Percentiles rank a stretch among this genome's conserved stretches.
phyloP scores from a whole-genome alignment of 92 coral and sea anemone species.

The Scolanthus callimorphus region DNA sequence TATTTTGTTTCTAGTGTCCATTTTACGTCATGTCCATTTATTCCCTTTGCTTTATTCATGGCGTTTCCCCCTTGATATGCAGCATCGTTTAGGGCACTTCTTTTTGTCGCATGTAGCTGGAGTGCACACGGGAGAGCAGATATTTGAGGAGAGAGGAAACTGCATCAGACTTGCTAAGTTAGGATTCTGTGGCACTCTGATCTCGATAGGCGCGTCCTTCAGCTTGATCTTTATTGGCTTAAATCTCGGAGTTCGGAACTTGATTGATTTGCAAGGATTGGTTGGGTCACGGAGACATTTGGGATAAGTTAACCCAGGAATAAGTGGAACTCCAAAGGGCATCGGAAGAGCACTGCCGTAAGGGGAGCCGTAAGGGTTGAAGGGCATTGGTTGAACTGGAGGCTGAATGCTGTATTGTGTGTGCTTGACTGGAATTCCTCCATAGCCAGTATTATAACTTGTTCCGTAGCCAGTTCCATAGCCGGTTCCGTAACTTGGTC shows the following conservation, averaged over 20 bases:
- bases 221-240: conserved; percentile 28
- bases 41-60: too few relatives aligned
- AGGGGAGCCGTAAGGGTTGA: conserved; percentile 31
- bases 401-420: conserved; percentile 20
- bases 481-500: neutral
- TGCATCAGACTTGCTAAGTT: conserved; percentile 37
- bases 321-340: conserved; percentile 37
- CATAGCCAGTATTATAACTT: neutral
- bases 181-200: conserved; percentile 39
- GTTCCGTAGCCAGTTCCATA: neutral
- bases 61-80: neutral
- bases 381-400: conserved; percentile 41
- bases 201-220: conserved; percentile 30
- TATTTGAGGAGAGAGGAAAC: conserved; percentile 2
- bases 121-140: conserved; percentile 1
- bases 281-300: conserved; percentile 36
- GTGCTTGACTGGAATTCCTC: conserved; percentile 1
- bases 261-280: conserved; percentile 39
- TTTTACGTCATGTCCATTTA: too few relatives aligned
- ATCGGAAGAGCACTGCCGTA: conserved; percentile 36
- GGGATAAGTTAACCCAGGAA: conserved; percentile 46
- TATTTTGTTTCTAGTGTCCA: too few relatives aligned
- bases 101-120: neutral
- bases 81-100: neutral
- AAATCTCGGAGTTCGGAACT: conserved; percentile 29